A percentile compares a stretch with the other conserved stretches of the same genome.
Evolutionary conservation across 2,888 invertebrate genomes (phyloP).

Genomic region (Nomada ruficornis): DNA sequence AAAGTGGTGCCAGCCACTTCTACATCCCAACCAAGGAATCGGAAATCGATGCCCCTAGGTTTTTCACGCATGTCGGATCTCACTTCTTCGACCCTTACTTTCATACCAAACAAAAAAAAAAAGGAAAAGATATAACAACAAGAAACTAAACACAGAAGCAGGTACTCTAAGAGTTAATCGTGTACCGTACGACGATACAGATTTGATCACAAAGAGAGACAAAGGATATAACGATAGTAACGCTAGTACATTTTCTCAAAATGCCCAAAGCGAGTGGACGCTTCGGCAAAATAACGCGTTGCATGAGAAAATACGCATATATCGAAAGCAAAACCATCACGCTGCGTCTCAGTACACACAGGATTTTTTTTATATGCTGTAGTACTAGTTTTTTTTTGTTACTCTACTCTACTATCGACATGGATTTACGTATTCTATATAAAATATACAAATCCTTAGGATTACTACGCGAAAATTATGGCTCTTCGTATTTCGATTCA

Average conservation of each 20-base stretch:
- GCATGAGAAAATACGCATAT: constrained; percentile 10
- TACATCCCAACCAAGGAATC: constrained; percentile 59
- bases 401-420: constrained; percentile 21
- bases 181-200: constrained; percentile 63
- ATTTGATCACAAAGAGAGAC: constrained; percentile 70
- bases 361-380: constrained; percentile 5
- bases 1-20: constrained; percentile 71
- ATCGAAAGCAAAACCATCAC: constrained; percentile 23
- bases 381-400: constrained; percentile 9
- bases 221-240: constrained; percentile 59
- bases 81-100: constrained; percentile 29
- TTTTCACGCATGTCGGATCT: constrained; percentile 34
- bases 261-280: constrained; percentile 53
- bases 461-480: constrained; percentile 45
- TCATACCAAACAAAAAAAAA: constrained; percentile 24
- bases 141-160: constrained; percentile 70
- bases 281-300: constrained; percentile 14
- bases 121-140: constrained; percentile 49
- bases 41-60: constrained; percentile 42
- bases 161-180: constrained; percentile 70
- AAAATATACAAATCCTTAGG: constrained; percentile 57
- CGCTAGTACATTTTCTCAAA: constrained; percentile 53
- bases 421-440: constrained; percentile 41
- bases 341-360: constrained; percentile 16
- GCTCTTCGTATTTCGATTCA: constrained; percentile 31